phyloP scores from a whole-genome alignment of 2,888 invertebrate species.

The Acronicta psi region DNA sequence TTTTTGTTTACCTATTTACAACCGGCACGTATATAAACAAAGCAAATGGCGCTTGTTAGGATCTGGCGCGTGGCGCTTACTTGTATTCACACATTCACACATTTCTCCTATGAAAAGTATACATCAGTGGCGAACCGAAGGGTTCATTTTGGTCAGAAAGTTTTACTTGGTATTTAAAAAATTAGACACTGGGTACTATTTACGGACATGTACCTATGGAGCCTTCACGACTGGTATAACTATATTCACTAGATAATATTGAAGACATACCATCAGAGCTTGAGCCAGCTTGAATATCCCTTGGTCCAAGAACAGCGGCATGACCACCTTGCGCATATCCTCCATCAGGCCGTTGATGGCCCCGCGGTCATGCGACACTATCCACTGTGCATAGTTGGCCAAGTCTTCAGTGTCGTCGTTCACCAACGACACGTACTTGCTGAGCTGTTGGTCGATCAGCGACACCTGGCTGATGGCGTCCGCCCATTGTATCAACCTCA shows the following conservation, averaged over 20 bases:
- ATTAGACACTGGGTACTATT: too few relatives aligned
- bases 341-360: conserved; percentile 37
- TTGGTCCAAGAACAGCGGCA: conserved; percentile 43
- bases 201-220: too few relatives aligned
- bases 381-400: conserved; percentile 38
- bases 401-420: conserved; percentile 19
- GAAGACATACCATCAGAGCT: conserved; percentile 34
- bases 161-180: too few relatives aligned
- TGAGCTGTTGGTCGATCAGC: conserved; percentile 32
- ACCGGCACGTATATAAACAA: too few relatives aligned
- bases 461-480: conserved; percentile 39
- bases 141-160: too few relatives aligned
- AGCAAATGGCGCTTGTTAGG: too few relatives aligned
- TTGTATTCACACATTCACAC: too few relatives aligned
- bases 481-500: conserved; percentile 45
- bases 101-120: too few relatives aligned
- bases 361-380: conserved; percentile 45
- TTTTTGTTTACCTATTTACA: too few relatives aligned
- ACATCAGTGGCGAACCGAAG: too few relatives aligned
- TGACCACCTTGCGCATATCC: conserved; percentile 37
- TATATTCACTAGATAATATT: background rate
- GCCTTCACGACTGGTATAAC: too few relatives aligned
- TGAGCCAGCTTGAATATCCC: conserved; percentile 34
- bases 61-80: too few relatives aligned
- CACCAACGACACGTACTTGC: conserved; percentile 16